Evolutionary conservation across 2,888 invertebrate genomes (phyloP).

Genomic region (Morpho achilles): DNA sequence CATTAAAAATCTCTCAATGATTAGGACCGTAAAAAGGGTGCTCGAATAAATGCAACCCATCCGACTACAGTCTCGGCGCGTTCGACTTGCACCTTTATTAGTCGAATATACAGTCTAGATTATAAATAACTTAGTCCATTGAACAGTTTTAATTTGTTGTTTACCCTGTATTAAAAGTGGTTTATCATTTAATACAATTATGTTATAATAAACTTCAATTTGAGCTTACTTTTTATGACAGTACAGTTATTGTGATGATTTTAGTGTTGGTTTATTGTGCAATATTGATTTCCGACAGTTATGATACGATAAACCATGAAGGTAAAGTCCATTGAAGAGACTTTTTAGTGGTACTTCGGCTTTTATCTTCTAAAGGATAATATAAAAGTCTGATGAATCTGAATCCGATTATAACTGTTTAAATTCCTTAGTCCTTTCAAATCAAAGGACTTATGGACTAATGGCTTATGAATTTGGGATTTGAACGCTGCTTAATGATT

Average conservation of each 20-base stretch:
- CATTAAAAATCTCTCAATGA: constrained; percentile 29
- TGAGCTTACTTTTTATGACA: constrained; percentile 5
- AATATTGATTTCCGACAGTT: constrained; percentile 1
- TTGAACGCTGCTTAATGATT: no score
- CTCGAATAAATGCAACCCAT: constrained; percentile 22
- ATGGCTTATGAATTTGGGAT: no score
- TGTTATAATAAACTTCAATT: constrained; percentile 18
- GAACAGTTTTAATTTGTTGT: constrained; percentile 27
- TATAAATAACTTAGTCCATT: background rate
- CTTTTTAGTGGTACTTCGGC: no score
- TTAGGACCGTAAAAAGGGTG: constrained; percentile 26
- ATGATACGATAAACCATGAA: background rate
- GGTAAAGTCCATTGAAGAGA: no score
- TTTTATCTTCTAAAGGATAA: no score
- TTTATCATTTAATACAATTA: constrained; percentile 27
- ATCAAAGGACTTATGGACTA: no score
- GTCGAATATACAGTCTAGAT: background rate
- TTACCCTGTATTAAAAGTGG: constrained; percentile 28
- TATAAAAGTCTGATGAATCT: no score
- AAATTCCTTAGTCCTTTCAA: no score
- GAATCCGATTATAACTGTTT: no score
- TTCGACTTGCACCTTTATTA: constrained; percentile 4
- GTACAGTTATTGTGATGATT: constrained; percentile 2
- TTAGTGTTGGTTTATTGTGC: constrained; percentile 3
- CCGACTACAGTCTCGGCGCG: background rate